Base-by-base conservation (phyloP, 1,140 invertebrate species). In the Drosophila seguyi region DNA sequence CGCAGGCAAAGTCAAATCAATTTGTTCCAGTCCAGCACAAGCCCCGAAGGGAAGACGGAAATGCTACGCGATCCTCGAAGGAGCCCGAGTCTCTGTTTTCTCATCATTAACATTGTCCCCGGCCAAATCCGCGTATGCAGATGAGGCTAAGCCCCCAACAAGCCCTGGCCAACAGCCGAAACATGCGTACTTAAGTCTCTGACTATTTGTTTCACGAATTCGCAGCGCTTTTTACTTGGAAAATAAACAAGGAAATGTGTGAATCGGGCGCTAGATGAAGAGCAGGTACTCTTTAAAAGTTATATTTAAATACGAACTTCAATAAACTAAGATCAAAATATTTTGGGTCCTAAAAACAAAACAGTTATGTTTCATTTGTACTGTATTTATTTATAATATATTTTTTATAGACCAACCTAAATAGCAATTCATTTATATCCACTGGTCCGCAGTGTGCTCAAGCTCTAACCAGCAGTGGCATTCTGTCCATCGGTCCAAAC, bases 151-250 rank as follows among this genome's bases (percentile, higher is more conserved):
- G 76, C 76, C 84, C 42, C 57, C 72, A 55, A 75, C 58, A 27
- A 75, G 44, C 29, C 52, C 50, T 48, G 53, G 72, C 34, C 73
- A 67, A 67, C 45, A 76, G 52, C 67, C 71, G 75, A 77, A 88
- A 83, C 80, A 87, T 87, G 83, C 83, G 83, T 87, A 88, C 71
- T 88, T 67, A 74, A 57, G 79, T 79, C 80, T 83, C 47, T 42
- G 84, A 80, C 80, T 87, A 79, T 88, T 88, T 88, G 83, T 88
- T 86, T 86, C 84, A 88, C 83, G 83, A 86, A 87, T 88, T 86
- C 75, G 83, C 66, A 58, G 84, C 71, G 84, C 83, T 73, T 86
- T 87, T 75, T 83, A 83, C 79, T 47, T 68, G 71, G 53, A 76
- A 76, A 76, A 76, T 67, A 76, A 76, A 76, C 73, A 67, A 39